Percentiles rank a stretch among this genome's conserved stretches.
These are phyloP conservation scores for Bolinopsis microptera DNA, from an alignment of 37 sponge, comb jelly and placozoan species.

Conservation along the genomic window DNA sequence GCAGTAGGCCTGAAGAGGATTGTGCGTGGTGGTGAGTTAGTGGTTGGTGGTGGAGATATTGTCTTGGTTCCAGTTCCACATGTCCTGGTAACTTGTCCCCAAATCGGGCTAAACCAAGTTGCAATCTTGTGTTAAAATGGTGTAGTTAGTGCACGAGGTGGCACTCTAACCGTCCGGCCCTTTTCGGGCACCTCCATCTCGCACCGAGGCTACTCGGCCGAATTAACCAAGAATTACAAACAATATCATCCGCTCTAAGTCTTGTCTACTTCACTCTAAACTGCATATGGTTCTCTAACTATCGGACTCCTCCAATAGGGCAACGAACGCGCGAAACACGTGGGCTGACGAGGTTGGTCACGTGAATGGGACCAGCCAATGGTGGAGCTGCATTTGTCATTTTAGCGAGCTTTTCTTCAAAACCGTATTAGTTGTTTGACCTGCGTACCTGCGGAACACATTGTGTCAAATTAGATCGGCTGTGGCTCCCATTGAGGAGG, in stretches of 20 bases:
- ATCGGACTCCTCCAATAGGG: not conserved
- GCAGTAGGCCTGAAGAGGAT: not conserved
- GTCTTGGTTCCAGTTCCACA: not conserved
- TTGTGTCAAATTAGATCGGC: not conserved
- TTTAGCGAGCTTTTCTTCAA: not conserved
- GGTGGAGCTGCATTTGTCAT: not conserved
- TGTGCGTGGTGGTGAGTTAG: not conserved
- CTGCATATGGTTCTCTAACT: conserved; percentile 33
- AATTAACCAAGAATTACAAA: conserved; percentile 40
- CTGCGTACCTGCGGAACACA: not conserved
- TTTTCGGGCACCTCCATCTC: not conserved
- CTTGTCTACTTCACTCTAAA: conserved; percentile 60
- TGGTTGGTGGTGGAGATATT: not conserved
- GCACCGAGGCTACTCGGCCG: not conserved
- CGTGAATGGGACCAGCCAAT: not conserved
- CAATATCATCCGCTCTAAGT: conserved; percentile 46
- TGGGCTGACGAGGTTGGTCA: not conserved
- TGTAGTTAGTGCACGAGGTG: conserved; percentile 28
- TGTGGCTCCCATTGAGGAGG: not conserved
- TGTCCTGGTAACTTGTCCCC: not conserved
- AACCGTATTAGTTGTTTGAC: not conserved
- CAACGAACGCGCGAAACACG: not conserved
- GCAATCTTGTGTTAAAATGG: not conserved
- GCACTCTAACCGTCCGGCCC: not conserved
- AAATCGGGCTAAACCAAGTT: not conserved